Evolutionary conservation across 2,113 vertebrate species (phyloP).

Genomic region (Neolamprologus brichardi): DNA sequence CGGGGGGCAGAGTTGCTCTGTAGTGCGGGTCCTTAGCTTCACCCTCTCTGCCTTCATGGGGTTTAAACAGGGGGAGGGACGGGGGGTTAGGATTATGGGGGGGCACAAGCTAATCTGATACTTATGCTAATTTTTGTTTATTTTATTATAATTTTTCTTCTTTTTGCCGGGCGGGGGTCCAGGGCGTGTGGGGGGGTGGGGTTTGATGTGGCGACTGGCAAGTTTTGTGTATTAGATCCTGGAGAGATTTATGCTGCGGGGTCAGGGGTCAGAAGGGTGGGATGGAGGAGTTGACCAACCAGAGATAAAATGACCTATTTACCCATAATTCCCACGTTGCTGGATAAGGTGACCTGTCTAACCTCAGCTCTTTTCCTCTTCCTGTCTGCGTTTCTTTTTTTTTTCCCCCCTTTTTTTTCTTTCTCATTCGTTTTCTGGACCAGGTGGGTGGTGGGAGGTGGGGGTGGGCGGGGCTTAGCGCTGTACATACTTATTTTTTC

Average conservation of each 20-base stretch:
- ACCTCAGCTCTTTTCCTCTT: slow-evolving; percentile 46
- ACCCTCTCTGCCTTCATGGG: slow-evolving; percentile 50
- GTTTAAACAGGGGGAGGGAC: background rate
- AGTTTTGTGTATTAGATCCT: slow-evolving; percentile 56
- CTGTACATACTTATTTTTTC: slow-evolving; percentile 76
- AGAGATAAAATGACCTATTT: slow-evolving; percentile 46
- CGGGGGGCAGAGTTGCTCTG: background rate
- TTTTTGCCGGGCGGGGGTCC: slow-evolving; percentile 28
- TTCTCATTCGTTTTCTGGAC: slow-evolving; percentile 1
- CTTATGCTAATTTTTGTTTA: slow-evolving; percentile 62
- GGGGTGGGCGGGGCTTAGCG: slow-evolving; percentile 33
- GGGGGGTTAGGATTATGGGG: background rate
- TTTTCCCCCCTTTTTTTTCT: background rate
- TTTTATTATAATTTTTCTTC: slow-evolving; percentile 56
- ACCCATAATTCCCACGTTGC: slow-evolving; percentile 54
- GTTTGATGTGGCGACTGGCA: background rate
- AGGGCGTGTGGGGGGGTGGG: background rate
- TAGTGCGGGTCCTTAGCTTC: slow-evolving; percentile 34
- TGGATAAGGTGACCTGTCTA: slow-evolving; percentile 61
- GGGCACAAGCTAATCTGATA: slow-evolving; percentile 54
- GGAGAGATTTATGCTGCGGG: slow-evolving; percentile 41
- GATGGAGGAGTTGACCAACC: background rate
- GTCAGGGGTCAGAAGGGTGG: background rate
- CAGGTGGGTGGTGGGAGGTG: background rate
- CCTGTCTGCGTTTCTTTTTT: background rate